These are phyloP conservation scores for Oreotrochilus melanogaster DNA, from an alignment of 2,113 vertebrate genomes.

Conservation along the genomic window DNA sequence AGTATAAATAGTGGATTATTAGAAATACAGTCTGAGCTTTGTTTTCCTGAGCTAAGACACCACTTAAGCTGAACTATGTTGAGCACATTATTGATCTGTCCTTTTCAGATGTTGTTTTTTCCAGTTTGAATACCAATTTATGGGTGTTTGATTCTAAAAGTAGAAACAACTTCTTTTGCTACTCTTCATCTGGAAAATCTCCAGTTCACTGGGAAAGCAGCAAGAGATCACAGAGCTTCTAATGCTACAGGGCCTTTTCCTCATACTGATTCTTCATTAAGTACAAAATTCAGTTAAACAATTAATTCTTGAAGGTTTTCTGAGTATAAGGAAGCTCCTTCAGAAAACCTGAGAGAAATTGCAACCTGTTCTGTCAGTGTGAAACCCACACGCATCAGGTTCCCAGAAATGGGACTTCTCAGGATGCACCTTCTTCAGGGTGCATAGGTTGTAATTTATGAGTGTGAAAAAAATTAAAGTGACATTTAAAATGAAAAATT, in stretches of 20 bases:
- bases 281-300: background rate
- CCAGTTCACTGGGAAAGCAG: background rate
- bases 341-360: background rate
- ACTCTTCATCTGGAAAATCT: background rate
- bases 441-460: background rate
- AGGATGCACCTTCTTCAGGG: background rate
- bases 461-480: background rate
- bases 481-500: background rate
- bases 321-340: background rate
- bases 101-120: conserved; percentile 16
- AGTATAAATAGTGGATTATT: background rate
- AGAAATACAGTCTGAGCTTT: conserved; percentile 39
- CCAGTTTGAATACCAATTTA: conserved; percentile 22
- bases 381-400: background rate
- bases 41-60: background rate
- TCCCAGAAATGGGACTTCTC: background rate
- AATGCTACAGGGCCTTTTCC: background rate
- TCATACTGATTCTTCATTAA: background rate
- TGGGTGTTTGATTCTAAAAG: conserved; percentile 26
- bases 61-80: conserved; percentile 16
- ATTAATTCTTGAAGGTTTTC: background rate
- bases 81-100: conserved; percentile 29
- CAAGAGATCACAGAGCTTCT: background rate
- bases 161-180: conserved; percentile 34
- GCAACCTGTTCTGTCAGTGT: background rate